Evolutionary conservation across 2,113 vertebrate species (phyloP).

Genomic region (Columbina picui): DNA sequence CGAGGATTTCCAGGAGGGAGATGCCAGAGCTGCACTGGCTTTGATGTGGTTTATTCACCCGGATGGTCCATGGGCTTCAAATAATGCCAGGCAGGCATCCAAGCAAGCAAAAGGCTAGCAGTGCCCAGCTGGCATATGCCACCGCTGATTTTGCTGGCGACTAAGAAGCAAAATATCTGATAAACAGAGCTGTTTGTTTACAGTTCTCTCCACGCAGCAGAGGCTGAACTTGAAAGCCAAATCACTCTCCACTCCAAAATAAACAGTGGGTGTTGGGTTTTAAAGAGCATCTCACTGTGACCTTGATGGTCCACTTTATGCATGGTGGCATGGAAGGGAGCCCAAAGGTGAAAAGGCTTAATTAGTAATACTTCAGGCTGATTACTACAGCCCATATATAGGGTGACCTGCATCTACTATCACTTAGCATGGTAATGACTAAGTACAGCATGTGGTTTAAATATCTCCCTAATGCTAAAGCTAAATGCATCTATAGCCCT

Average conservation of each 20-base stretch:
- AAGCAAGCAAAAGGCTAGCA: not conserved
- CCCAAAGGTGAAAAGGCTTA: constrained; percentile 54
- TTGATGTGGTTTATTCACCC: not conserved
- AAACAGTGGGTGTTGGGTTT: not conserved
- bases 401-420: constrained; percentile 60
- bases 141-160: not conserved
- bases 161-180: not conserved
- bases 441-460: constrained; percentile 52
- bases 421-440: constrained; percentile 55
- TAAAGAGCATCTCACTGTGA: not conserved
- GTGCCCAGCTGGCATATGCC: not conserved
- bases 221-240: not conserved
- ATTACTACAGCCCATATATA: constrained; percentile 56
- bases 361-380: constrained; percentile 50
- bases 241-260: not conserved
- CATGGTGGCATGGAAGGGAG: not conserved
- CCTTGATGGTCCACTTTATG: not conserved
- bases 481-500: constrained; percentile 39
- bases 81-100: not conserved
- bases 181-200: not conserved
- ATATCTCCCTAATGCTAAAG: constrained; percentile 42
- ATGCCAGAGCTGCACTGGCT: accelerated
- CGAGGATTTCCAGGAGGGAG: not conserved
- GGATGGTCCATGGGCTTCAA: not conserved
- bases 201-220: not conserved